Conservation (phyloP, 2,113 vertebrate genomes). For the Hydropotes inermis region DNA sequence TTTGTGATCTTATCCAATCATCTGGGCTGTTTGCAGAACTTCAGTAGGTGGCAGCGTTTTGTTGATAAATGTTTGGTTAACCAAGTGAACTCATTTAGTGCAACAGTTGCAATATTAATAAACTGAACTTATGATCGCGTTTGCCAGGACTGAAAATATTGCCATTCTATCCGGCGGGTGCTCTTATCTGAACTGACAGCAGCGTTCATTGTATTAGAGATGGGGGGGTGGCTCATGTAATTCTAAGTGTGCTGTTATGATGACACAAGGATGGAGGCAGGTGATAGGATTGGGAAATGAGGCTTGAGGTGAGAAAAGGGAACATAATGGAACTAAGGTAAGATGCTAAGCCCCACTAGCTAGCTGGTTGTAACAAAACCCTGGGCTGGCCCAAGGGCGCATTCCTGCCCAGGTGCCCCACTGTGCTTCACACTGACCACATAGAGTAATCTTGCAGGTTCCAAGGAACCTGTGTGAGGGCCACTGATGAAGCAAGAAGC, state of each 20-base stretch:
- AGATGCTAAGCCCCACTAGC: neutral
- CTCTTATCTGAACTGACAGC: conserved; percentile 85
- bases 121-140: conserved; percentile 85
- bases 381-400: neutral
- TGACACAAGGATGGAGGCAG: conserved; percentile 21
- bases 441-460: neutral
- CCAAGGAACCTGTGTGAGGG: neutral
- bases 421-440: neutral
- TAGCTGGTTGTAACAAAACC: neutral
- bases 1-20: conserved; percentile 87
- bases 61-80: conserved; percentile 89
- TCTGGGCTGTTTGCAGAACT: conserved; percentile 87
- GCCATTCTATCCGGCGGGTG: conserved; percentile 80
- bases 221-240: neutral
- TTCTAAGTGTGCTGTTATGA: conserved; percentile 20
- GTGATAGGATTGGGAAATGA: neutral
- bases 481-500: neutral
- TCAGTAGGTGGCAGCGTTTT: conserved; percentile 90
- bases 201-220: conserved; percentile 76
- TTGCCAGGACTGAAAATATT: conserved; percentile 83
- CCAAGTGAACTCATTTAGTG: conserved; percentile 87
- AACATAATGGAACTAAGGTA: neutral
- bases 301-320: neutral
- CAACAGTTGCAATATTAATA: conserved; percentile 89
- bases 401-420: neutral